Percentiles rank a stretch among this genome's conserved stretches.
These are phyloP conservation scores for Ramphastos sulfuratus DNA, from an alignment of 2,113 vertebrate genomes.

Conservation along the genomic window DNA sequence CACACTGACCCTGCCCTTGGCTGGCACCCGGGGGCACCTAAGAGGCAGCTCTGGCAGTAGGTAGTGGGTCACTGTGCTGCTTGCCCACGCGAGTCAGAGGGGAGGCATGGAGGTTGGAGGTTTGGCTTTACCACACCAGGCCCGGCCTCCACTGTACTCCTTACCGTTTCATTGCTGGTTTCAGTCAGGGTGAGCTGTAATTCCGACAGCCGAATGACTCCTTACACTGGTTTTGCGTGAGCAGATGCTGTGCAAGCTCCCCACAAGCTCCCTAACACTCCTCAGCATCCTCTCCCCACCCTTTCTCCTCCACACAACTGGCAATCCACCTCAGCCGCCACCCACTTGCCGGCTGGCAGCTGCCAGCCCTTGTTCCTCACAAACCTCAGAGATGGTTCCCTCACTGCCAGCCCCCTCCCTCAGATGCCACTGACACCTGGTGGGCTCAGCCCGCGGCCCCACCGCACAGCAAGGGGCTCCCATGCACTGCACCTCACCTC, in stretches of 20 bases:
- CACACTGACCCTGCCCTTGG: background rate
- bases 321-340: constrained; percentile 77
- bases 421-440: constrained; percentile 39
- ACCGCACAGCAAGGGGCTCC: constrained; percentile 43
- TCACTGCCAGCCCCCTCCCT: background rate
- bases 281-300: constrained; percentile 21
- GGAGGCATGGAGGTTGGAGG: background rate
- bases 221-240: constrained; percentile 52
- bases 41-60: background rate
- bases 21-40: background rate
- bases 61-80: background rate
- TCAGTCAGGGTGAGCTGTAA: background rate
- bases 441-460: background rate
- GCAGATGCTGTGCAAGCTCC: background rate
- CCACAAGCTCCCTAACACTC: background rate
- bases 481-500: constrained; percentile 77
- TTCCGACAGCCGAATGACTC: background rate
- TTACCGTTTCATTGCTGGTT: background rate
- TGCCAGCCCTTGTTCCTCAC: constrained; percentile 29
- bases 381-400: constrained; percentile 57
- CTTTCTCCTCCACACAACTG: constrained; percentile 70
- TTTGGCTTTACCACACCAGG: background rate
- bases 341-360: background rate
- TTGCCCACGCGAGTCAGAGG: background rate
- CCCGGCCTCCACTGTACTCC: background rate